These are phyloP conservation scores for Drosophila kepulauana DNA, from an alignment of 1,140 invertebrate species.

Conservation along the genomic window DNA sequence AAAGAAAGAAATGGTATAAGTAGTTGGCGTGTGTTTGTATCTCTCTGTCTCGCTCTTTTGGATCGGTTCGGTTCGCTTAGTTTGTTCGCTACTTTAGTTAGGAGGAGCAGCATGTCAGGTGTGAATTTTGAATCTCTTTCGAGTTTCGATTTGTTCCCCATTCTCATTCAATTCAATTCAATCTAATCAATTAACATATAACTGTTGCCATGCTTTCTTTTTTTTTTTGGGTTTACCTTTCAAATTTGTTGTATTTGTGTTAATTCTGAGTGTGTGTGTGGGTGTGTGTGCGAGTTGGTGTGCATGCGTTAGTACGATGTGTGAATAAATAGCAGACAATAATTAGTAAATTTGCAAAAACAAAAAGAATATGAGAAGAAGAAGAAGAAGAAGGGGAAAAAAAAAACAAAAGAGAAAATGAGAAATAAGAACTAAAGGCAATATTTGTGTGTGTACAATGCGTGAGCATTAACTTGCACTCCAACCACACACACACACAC, in stretches of 20 bases:
- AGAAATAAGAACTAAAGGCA: constrained; percentile 23
- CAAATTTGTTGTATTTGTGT: neutral
- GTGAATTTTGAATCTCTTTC: neutral
- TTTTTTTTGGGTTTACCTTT: constrained; percentile 7
- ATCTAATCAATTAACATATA: neutral
- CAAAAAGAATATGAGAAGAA: constrained; percentile 19
- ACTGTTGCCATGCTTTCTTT: constrained; percentile 1
- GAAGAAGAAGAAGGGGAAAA: neutral
- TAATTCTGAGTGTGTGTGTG: neutral
- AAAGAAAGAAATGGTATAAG: neutral
- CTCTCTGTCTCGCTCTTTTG: neutral
- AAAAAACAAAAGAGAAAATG: constrained; percentile 10
- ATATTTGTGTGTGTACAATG: constrained; percentile 48
- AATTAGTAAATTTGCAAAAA: constrained; percentile 69
- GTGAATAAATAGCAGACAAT: constrained; percentile 83
- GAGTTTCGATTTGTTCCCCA: no score
- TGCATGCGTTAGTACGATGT: constrained; percentile 63
- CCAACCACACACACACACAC: constrained; percentile 5
- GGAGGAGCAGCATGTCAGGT: constrained; percentile 9
- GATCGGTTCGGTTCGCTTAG: neutral
- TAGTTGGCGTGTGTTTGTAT: constrained; percentile 18
- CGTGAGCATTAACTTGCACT: constrained; percentile 23
- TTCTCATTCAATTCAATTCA: constrained; percentile 1
- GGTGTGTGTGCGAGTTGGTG: constrained; percentile 9
- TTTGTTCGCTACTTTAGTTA: constrained; percentile 10